Evolutionary conservation across 2,113 vertebrate genomes (phyloP).

Genomic region (Benitochromis conjunctus): DNA sequence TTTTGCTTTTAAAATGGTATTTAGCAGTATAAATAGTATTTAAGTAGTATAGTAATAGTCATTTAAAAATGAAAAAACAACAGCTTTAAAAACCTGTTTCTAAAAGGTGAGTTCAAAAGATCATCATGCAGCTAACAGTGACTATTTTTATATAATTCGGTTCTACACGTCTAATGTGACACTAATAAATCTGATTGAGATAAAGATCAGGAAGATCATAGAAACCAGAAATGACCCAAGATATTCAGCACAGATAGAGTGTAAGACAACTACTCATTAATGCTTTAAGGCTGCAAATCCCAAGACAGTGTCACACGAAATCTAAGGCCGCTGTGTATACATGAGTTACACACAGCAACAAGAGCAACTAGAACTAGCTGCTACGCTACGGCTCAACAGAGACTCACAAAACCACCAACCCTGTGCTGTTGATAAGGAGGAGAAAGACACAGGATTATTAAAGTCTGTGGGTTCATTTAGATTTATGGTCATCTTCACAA

Average conservation of each 20-base stretch:
- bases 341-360: background rate
- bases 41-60: no score
- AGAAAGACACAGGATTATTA: conserved; percentile 27
- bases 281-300: background rate
- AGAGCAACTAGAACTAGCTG: background rate
- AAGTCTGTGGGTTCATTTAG: background rate
- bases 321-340: background rate
- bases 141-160: background rate
- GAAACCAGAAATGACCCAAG: background rate
- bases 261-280: background rate
- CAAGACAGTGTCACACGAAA: background rate
- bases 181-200: background rate
- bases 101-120: background rate
- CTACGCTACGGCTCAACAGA: conserved; percentile 9
- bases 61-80: background rate
- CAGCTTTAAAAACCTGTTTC: background rate
- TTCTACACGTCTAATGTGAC: background rate
- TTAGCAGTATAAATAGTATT: no score
- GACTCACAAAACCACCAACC: conserved; percentile 49
- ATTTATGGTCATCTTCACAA: background rate
- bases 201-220: no score
- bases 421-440: conserved; percentile 44
- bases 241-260: background rate
- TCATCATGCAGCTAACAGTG: background rate
- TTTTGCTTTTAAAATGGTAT: background rate